These are phyloP conservation scores for Zoroaster sp. DNA, from an alignment of 53 echinoderm and acorn worm genomes.

Conservation along the genomic window DNA sequence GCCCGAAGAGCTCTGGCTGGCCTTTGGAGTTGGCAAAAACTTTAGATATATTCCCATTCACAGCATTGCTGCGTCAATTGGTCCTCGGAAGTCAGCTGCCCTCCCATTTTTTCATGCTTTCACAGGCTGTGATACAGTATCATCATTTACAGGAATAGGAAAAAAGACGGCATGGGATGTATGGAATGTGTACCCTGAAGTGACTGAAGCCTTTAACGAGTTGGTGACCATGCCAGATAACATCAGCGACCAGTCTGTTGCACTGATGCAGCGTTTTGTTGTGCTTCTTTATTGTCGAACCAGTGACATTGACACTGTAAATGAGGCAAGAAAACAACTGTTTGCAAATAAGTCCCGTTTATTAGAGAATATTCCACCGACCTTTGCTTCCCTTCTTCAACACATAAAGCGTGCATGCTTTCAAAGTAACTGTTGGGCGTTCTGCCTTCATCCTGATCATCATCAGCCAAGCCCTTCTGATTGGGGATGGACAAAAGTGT, in stretches of 20 bases:
- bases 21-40: too few species aligned
- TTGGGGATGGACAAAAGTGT: slow-evolving; percentile 50
- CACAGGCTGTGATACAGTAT: too few species aligned
- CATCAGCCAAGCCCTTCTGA: slow-evolving; percentile 49
- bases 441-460: slow-evolving; percentile 30
- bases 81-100: too few species aligned
- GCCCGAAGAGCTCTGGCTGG: too few species aligned
- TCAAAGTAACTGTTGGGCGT: slow-evolving; percentile 43
- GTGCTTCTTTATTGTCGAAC: slow-evolving; percentile 1
- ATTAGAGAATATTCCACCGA: slow-evolving; percentile 32
- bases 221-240: not conserved
- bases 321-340: not conserved
- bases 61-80: too few species aligned
- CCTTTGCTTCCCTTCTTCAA: slow-evolving; percentile 49
- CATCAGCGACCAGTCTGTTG: not conserved
- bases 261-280: slow-evolving; percentile 12
- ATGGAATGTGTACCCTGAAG: slow-evolving; percentile 8
- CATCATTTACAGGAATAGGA: too few species aligned
- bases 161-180: too few species aligned
- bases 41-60: too few species aligned
- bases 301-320: not conserved
- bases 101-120: too few species aligned
- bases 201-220: not conserved
- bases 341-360: slow-evolving; percentile 31
- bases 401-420: slow-evolving; percentile 54